Conservation (phyloP, 1,140 invertebrate species). For the Atta texana region DNA sequence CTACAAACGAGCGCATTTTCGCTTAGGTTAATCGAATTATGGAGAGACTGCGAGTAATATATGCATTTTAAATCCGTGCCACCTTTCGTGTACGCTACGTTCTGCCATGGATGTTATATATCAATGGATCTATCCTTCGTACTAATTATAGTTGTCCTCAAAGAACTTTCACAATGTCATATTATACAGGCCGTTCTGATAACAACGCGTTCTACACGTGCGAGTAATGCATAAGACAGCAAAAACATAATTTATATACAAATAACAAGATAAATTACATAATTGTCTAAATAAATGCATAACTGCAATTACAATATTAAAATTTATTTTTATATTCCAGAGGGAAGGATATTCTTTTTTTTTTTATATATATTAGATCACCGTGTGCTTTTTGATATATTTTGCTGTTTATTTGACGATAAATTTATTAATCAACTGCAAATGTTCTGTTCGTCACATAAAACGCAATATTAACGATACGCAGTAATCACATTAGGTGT, state of each 20-base stretch:
- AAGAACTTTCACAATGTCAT: constrained; percentile 12
- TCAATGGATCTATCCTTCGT: constrained; percentile 52
- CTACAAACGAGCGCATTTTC: constrained; percentile 86
- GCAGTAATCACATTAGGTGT: neutral
- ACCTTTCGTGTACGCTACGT: constrained; percentile 73
- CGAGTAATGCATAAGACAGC: constrained; percentile 26
- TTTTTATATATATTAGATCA: neutral
- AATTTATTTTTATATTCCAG: neutral
- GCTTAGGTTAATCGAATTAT: constrained; percentile 85
- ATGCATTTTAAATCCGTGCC: constrained; percentile 84
- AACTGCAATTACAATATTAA: constrained; percentile 24
- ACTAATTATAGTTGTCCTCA: constrained; percentile 38
- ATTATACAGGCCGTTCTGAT: constrained; percentile 7
- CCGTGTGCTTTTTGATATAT: too few relatives aligned
- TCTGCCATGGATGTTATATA: constrained; percentile 60
- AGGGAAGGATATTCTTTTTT: neutral
- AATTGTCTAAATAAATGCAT: constrained; percentile 10
- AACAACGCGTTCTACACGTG: neutral
- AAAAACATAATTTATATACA: constrained; percentile 34
- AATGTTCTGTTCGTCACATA: constrained; percentile 23
- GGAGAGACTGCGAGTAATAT: constrained; percentile 74
- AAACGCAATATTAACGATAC: neutral
- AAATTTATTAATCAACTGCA: neutral
- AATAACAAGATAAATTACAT: constrained; percentile 32
- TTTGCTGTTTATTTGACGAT: constrained; percentile 5